Percentiles rank a stretch among this genome's conserved stretches.
Conservation (phyloP, 2,113 vertebrate species). For the Meriones unguiculatus region DNA sequence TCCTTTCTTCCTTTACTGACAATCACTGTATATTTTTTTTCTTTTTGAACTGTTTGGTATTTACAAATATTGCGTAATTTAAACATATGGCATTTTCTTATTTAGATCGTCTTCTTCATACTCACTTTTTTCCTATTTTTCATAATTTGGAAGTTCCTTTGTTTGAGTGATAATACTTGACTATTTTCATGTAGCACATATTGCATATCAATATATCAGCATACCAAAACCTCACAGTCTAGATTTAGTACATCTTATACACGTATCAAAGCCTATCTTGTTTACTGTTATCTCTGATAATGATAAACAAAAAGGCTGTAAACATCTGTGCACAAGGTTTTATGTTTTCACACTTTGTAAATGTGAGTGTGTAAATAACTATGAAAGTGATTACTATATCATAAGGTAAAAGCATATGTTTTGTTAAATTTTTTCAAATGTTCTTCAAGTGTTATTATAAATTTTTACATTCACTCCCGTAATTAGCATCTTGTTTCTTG, state of each 20-base stretch:
- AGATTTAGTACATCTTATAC: background rate
- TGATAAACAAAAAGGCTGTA: background rate
- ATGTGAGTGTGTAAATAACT: background rate
- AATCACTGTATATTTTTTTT: background rate
- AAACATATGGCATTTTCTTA: background rate
- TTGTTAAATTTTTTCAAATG: background rate
- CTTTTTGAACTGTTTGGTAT: background rate
- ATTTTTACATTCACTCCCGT: background rate
- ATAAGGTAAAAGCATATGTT: background rate
- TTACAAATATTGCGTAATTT: background rate
- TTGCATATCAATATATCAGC: background rate
- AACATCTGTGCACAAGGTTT: background rate
- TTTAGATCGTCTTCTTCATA: background rate
- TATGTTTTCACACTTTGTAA: background rate
- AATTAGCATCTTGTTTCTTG: too few species aligned
- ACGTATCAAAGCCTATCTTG: background rate
- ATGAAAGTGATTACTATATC: background rate
- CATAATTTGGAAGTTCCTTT: background rate
- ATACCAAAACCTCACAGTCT: background rate
- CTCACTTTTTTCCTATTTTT: background rate
- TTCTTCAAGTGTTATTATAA: background rate
- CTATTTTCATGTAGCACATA: background rate
- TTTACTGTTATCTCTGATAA: background rate
- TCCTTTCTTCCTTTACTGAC: rapidly evolving
- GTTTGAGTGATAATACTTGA: background rate